phyloP scores from a whole-genome alignment of 2,797 vertebrate genomes.

The Liasis olivaceus region DNA sequence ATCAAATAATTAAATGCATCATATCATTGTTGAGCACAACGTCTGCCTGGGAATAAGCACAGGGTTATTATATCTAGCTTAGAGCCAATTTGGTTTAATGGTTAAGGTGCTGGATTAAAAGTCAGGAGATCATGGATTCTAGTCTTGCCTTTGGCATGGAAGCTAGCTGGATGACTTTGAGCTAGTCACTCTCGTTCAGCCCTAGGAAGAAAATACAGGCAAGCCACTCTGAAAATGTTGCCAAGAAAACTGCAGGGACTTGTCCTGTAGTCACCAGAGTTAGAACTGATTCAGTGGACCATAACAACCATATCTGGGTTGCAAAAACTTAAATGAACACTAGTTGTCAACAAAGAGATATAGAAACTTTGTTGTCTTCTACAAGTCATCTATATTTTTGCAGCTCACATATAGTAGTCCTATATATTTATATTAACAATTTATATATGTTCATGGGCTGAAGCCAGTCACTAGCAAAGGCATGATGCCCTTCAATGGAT shows the following conservation, averaged over 20 bases:
- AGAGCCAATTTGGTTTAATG: background rate
- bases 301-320: background rate
- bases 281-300: background rate
- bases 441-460: too few relatives aligned
- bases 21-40: background rate
- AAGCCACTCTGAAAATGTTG: background rate
- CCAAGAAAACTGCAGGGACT: background rate
- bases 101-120: background rate
- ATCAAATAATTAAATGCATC: background rate
- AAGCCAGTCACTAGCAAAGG: too few relatives aligned
- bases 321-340: background rate
- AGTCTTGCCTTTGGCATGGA: background rate
- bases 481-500: too few relatives aligned
- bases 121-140: background rate
- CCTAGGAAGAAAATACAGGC: background rate
- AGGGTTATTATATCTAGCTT: background rate
- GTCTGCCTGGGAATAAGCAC: background rate
- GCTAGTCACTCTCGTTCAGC: background rate
- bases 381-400: background rate
- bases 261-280: background rate
- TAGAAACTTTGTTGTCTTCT: background rate
- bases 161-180: background rate
- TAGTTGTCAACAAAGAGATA: background rate
- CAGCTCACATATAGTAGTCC: background rate
- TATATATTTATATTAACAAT: too few relatives aligned